Base-by-base conservation (phyloP, 2,797 vertebrate species). In the Propithecus deckenii region DNA sequence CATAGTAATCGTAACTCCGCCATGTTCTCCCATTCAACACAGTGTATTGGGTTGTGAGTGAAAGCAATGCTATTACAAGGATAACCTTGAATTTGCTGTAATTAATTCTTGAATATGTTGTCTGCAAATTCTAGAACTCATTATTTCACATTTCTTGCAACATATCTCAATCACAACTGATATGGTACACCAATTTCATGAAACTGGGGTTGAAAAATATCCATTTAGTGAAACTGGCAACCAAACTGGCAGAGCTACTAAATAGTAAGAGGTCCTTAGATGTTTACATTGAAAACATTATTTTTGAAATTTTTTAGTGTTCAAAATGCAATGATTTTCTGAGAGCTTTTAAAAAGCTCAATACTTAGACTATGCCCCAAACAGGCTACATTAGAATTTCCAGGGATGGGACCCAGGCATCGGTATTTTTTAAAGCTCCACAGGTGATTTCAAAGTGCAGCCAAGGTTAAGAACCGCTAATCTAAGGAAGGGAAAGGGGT, bases 71-170 rank as follows among this genome's bases (percentile, higher is more conserved):
- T 72, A 17, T 93, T 74, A 30, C 7, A 61, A 81, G 55, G 48
- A 25, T 41, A 81, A 91, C 84, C 59, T 72, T 93, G 72, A 96
- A 43, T 79, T 91, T 79, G 11, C 59, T 89, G 6, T 30, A 71
- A 84, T 92, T 88, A 22, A 89, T 97, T 95, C 80, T 91, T 94
- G 84, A 76, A 55, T 83, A 69, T 78, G 14, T 84, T 90, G 32
- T 59, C 35, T 50, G n/a, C 48, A 91, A 74, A 81, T 35, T 50
- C n/a, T 0, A 71, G 76, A 72, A 76, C 35, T 93, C 71, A 71
- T 35, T 91, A 83, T 57, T 89, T 94, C 32, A 94, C 13, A 28
- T 74, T 89, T 80, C 88, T 86, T 72, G 2, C 65, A 46, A 78
- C 52, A 11, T 7, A 92, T 2, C 50, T 94, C 67, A 71, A 3